Conservation (phyloP, 2,888 invertebrate species). For the Pollenia griseotomentosa region DNA sequence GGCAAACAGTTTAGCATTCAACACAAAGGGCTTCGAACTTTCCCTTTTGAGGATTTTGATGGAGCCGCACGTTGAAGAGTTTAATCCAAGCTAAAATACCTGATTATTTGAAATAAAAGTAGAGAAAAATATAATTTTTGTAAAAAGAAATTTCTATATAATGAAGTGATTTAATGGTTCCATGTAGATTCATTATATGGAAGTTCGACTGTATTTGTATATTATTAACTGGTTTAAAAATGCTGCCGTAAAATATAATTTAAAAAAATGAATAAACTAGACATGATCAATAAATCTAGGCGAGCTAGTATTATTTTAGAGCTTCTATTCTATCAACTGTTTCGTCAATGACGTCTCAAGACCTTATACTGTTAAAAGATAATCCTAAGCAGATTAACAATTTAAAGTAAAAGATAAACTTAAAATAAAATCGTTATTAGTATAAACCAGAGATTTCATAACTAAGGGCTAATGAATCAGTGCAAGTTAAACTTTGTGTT, state of each 20-base stretch:
- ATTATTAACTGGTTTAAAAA: background rate
- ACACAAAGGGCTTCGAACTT: too few species aligned
- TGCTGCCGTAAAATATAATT: constrained; percentile 38
- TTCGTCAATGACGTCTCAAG: background rate
- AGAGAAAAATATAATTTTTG: too few species aligned
- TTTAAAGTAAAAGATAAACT: background rate
- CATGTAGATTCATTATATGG: too few species aligned
- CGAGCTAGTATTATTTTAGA: constrained; percentile 18
- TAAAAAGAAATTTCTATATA: too few species aligned
- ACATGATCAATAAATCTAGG: constrained; percentile 59
- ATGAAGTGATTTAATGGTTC: too few species aligned
- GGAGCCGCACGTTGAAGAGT: too few species aligned
- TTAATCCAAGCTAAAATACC: too few species aligned
- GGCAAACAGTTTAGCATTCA: too few species aligned
- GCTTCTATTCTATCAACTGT: constrained; percentile 40
- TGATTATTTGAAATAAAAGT: too few species aligned
- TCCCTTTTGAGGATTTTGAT: too few species aligned
- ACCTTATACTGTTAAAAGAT: background rate
- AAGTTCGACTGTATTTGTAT: too few species aligned
- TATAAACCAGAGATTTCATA: constrained; percentile 7
- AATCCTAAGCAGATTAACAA: constrained; percentile 22
- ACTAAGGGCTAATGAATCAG: background rate
- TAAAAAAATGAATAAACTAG: constrained; percentile 20
- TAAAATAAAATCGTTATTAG: constrained; percentile 30
- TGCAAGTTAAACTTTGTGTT: too few species aligned